Conservation (phyloP, 2,113 vertebrate genomes). For the Mustela lutreola region DNA sequence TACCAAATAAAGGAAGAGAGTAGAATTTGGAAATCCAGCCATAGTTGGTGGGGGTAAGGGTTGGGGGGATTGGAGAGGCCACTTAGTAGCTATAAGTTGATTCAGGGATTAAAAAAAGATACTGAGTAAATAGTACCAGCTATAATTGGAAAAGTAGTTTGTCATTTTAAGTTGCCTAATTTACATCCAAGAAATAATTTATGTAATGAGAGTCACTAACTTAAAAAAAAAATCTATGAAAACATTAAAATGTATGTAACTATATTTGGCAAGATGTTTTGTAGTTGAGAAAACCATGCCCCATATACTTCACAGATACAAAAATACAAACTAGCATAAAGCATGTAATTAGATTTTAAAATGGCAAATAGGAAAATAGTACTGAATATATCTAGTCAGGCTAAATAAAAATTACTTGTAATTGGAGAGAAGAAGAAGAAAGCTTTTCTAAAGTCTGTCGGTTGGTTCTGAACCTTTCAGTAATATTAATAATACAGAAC, state of each 20-base stretch:
- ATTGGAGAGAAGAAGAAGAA: background rate
- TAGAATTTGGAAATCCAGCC: background rate
- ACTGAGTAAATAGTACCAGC: background rate
- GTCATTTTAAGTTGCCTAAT: conserved; percentile 31
- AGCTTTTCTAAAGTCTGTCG: background rate
- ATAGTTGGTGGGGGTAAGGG: background rate
- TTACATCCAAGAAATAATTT: conserved; percentile 37
- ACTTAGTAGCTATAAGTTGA: background rate
- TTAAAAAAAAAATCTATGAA: conserved; percentile 28
- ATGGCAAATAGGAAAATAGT: conserved; percentile 7
- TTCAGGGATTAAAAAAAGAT: background rate
- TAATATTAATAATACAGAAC: background rate
- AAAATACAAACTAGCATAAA: conserved; percentile 41
- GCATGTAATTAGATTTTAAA: conserved; percentile 39
- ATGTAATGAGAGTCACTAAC: conserved; percentile 22
- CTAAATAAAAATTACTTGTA: conserved; percentile 3
- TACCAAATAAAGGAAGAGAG: background rate
- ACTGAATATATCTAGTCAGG: background rate
- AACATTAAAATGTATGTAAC: conserved; percentile 28
- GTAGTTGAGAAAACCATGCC: conserved; percentile 26
- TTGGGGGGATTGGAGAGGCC: background rate
- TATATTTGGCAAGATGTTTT: conserved; percentile 58
- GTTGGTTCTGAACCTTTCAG: background rate
- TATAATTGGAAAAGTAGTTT: conserved; percentile 45
- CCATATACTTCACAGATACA: conserved; percentile 10